Base-by-base conservation (phyloP, 1,140 invertebrate species). In the Drosophila ananassae region DNA sequence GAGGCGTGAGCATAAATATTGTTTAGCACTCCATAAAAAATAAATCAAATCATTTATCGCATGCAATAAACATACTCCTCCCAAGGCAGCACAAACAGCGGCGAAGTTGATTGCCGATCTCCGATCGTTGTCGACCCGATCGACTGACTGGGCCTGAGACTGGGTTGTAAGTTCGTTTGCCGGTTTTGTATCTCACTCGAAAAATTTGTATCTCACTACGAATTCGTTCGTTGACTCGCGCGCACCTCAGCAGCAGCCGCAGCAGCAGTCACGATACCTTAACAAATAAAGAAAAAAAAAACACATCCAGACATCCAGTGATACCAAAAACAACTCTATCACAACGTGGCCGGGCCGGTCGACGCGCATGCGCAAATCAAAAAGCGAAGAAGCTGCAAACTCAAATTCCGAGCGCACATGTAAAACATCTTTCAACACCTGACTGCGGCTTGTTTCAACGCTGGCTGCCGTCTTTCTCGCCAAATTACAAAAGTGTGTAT, bases 191-290 rank as follows among this genome's bases (percentile, higher is more conserved):
- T 32, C 51, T 57, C 44, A 47, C n/a, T 51, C 37, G 47, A 58
- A 41, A 58, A 32, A 44, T 54, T 52, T 41, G 53, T 60, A 57
- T 73, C 69, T 83, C 85, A 91, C 84, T 89, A 91, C 90, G 77
- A 89, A 82, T 79, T 75, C 90, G 90, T 84, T 89, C 90, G 90
- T 91, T 90, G 82, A 77, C 77, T 91, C 69, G 90, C 66, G 69
- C 78, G 63, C 69, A 79, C 57, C 34, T 44, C 52, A 55, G 53
- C 67, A 62, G 69, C 57, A 74, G 69, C 57, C 34, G 34, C 52
- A 55, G 56, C 67, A 62, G 69, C 57, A 74, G 69, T 22, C 72
- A 46, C 57, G 22, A 32, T 37, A 25, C 5, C 55, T 59, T 39
- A 13, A 44, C 41, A 13, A 44, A 9, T 8, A 12, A 37, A 37